Evolutionary conservation across 2,797 vertebrate genomes (phyloP).

Genomic region (Tarsius wallacei): DNA sequence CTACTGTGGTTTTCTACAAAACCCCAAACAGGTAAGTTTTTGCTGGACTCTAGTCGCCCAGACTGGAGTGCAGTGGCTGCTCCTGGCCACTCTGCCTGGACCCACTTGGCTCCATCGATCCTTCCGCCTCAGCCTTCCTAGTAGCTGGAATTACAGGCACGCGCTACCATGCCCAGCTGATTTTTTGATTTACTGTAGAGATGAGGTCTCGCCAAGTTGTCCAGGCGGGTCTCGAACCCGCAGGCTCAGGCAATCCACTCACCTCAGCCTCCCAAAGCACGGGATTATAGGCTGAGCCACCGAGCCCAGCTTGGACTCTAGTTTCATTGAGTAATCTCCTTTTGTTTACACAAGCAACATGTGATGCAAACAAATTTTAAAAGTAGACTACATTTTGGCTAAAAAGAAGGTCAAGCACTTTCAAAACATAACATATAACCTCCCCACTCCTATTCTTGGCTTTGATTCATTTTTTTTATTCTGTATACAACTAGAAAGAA

Average conservation of each 20-base stretch:
- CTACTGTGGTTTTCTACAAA: neutral
- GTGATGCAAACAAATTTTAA: neutral
- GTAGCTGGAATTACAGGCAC: too few species aligned
- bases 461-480: neutral
- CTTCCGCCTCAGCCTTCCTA: too few species aligned
- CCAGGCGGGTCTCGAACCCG: too few species aligned
- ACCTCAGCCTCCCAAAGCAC: too few species aligned
- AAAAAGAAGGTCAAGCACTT: constrained; percentile 23
- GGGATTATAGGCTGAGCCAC: too few species aligned
- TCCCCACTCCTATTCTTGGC: neutral
- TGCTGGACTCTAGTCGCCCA: neutral
- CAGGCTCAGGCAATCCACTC: too few species aligned
- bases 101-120: too few species aligned
- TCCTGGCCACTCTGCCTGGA: too few species aligned
- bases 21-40: constrained; percentile 60
- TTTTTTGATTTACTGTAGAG: too few species aligned
- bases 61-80: too few species aligned
- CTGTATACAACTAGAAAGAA: constrained; percentile 5
- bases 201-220: too few species aligned
- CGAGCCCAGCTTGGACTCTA: neutral
- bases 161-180: too few species aligned
- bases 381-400: constrained; percentile 31
- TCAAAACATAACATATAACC: neutral
- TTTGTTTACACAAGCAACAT: constrained; percentile 44
- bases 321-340: constrained; percentile 48